Evolutionary conservation across 1,140 invertebrate genomes (phyloP), one percentile per base, ranked within the genome.

Genomic region (Plodia interpunctella): DNA sequence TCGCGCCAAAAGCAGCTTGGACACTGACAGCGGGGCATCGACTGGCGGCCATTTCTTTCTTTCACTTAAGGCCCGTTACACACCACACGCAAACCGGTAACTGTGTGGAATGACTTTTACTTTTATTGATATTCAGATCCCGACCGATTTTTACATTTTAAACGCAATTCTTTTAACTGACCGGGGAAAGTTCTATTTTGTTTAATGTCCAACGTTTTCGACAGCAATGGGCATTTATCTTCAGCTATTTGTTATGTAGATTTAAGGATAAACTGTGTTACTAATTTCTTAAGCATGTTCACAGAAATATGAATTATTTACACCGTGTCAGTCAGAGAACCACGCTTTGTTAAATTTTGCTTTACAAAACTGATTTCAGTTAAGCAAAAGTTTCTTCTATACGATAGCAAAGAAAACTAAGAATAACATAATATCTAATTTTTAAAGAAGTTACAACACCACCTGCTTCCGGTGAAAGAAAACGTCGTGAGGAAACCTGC

Each of bases 11-110:
- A 50, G 70, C 65, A 55, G 9, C 55, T 55, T 69, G 62, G 59
- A 63, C 68, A 84, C 81, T 83, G 76, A 63, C 59, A 58, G 28
- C 17, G 30, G 55, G 19, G 61, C 59, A 17, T 17, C 25, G 32
- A 55, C 53, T 50, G 35, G 63, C 38, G 62, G 55, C 70, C 78
- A 80, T 86, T 86, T 87, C 84, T 81, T n/a, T 87, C 82, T 86
- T 87, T 87, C 84, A 71, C 82, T 70, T 38, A 53, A 49, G 38
- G 28, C 51, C 28, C 18, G 53, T 38, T 56, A 52, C 20, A 60
- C 50, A 51, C 25, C 13, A n/a, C 18, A 53, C 21, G 57, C 59
- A 57, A 60, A 55, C 50, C 51, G 38, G 17, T 60, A 60, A 28
- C 30, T 0, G 57, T 35, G 49, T 28, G 2, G 55, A 55, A 52